These are phyloP conservation scores for Tupaia chinensis DNA, from an alignment of 2,113 vertebrate genomes.

Conservation along the genomic window DNA sequence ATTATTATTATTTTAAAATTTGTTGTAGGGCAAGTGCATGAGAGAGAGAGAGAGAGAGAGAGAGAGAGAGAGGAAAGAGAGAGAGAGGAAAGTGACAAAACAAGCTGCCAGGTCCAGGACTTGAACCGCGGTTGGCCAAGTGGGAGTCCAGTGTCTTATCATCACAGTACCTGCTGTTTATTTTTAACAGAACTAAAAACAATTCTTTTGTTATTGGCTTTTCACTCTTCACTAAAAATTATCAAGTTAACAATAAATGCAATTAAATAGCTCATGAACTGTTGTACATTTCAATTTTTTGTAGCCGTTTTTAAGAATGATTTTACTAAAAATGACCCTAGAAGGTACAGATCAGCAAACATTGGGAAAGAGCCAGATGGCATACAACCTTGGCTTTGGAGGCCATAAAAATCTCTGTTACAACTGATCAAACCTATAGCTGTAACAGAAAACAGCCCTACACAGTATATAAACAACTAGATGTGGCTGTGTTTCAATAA, in stretches of 20 bases:
- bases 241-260: neutral
- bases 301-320: neutral
- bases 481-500: neutral
- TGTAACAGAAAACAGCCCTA: neutral
- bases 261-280: neutral
- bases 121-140: no score
- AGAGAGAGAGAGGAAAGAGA: no score
- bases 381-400: neutral
- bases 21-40: no score
- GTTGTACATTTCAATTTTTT: neutral
- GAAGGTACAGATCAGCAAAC: neutral
- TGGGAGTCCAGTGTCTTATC: no score
- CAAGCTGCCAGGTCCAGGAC: no score
- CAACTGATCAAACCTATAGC: neutral
- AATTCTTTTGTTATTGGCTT: neutral
- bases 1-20: no score
- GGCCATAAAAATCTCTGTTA: neutral
- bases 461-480: neutral
- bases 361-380: neutral
- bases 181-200: constrained; percentile 26
- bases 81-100: no score
- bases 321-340: neutral
- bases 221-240: neutral
- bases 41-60: no score
- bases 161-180: neutral